A percentile compares a stretch with the other conserved stretches of the same genome.
These are phyloP conservation scores for Argyrosomus japonicus DNA, from an alignment of 2,113 vertebrate genomes.

Conservation along the genomic window DNA sequence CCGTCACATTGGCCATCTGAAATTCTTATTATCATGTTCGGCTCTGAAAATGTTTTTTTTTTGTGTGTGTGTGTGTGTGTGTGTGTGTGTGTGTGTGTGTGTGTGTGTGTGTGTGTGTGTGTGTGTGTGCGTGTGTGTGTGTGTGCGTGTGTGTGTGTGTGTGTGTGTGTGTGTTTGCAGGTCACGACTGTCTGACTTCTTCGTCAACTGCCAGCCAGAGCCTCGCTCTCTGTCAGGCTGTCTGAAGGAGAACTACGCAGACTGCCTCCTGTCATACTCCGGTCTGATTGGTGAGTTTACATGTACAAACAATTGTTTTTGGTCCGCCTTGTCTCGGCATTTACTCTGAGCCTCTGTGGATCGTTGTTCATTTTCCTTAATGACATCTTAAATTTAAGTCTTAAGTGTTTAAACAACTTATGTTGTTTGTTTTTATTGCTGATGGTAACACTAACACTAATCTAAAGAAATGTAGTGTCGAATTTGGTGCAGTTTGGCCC, in stretches of 20 bases:
- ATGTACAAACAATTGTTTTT: background rate
- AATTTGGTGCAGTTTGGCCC: too few species aligned
- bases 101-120: slow-evolving; percentile 26
- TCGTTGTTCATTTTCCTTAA: background rate
- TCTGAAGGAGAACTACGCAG: slow-evolving; percentile 97
- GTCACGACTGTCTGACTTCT: slow-evolving; percentile 98
- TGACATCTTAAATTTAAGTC: background rate
- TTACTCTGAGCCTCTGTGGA: background rate
- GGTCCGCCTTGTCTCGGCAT: background rate
- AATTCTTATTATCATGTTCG: slow-evolving; percentile 26
- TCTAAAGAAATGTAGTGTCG: too few species aligned
- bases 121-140: slow-evolving; percentile 25
- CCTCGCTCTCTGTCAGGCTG: slow-evolving; percentile 93
- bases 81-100: slow-evolving; percentile 26
- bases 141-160: slow-evolving; percentile 27
- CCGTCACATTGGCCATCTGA: slow-evolving; percentile 24
- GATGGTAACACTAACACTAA: background rate
- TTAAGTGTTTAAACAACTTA: background rate
- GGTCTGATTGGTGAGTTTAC: slow-evolving; percentile 93
- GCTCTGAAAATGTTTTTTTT: slow-evolving; percentile 16
- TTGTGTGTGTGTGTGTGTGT: slow-evolving; percentile 26
- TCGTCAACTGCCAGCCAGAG: slow-evolving; percentile 96
- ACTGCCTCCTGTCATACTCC: slow-evolving; percentile 96
- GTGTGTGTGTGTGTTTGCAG: slow-evolving; percentile 76
- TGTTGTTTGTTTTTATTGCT: background rate